Conservation (phyloP, 2,113 vertebrate genomes). For the Mobula hypostoma region DNA sequence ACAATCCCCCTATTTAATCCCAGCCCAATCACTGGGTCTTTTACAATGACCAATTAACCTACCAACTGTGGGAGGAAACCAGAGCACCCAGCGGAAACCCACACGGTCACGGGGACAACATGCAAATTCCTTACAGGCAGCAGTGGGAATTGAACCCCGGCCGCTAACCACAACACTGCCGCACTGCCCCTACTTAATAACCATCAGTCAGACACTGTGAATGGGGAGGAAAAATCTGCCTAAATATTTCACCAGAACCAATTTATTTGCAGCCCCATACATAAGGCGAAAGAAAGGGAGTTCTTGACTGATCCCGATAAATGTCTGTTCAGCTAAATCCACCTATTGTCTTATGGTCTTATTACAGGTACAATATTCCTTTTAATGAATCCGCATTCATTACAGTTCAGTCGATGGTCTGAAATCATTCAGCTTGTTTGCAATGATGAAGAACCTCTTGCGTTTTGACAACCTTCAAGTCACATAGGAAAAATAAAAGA, state of each 20-base stretch:
- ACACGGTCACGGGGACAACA: too few relatives aligned
- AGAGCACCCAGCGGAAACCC: too few relatives aligned
- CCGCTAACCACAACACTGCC: too few relatives aligned
- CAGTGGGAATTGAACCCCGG: too few relatives aligned
- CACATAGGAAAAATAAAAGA: not conserved
- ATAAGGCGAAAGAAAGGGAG: not conserved
- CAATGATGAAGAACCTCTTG: not conserved
- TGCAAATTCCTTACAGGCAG: too few relatives aligned
- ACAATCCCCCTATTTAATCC: too few relatives aligned
- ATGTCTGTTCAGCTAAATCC: not conserved
- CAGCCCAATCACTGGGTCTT: too few relatives aligned
- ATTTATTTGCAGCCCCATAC: not conserved
- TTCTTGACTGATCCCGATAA: not conserved
- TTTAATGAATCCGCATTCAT: not conserved
- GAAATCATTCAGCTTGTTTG: not conserved
- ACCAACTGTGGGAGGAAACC: too few relatives aligned
- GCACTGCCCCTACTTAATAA: not conserved
- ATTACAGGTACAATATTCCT: not conserved
- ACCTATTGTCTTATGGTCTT: not conserved
- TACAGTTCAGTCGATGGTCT: not conserved
- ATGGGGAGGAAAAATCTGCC: not conserved
- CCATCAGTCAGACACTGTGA: too few relatives aligned
- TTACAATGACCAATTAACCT: too few relatives aligned
- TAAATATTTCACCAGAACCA: not conserved
- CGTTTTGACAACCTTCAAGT: not conserved